phyloP scores from a whole-genome alignment of 2,113 vertebrate species.

The Sebastes schlegelii region DNA sequence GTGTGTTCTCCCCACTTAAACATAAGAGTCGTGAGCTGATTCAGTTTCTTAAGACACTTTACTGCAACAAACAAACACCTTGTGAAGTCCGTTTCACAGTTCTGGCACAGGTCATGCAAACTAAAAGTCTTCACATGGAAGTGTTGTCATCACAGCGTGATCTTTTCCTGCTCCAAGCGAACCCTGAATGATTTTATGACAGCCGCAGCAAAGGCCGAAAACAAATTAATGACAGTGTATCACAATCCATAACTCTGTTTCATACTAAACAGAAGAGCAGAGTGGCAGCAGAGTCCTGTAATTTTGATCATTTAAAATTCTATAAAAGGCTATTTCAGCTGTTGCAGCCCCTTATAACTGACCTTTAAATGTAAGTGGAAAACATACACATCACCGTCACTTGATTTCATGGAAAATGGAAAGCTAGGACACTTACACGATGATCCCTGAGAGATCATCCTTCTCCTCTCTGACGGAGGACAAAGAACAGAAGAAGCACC shows the following conservation, averaged over 20 bases:
- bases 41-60: not conserved
- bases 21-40: not conserved
- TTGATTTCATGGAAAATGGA: slow-evolving; percentile 50
- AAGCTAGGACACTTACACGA: slow-evolving; percentile 41
- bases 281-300: not conserved
- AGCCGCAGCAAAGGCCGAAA: not conserved
- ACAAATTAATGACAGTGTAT: slow-evolving; percentile 4
- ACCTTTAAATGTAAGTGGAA: slow-evolving; percentile 17
- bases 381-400: slow-evolving; percentile 15
- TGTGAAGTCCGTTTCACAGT: not conserved
- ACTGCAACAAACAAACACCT: not conserved
- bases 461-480: slow-evolving; percentile 29
- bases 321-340: not conserved
- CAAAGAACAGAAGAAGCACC: slow-evolving; percentile 56
- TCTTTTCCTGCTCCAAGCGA: not conserved
- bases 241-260: not conserved
- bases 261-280: not conserved
- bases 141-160: slow-evolving; percentile 2
- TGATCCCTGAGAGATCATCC: slow-evolving; percentile 49
- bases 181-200: not conserved
- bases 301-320: slow-evolving; percentile 12
- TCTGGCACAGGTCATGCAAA: slow-evolving; percentile 14
- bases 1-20: not conserved
- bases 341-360: not conserved
- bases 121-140: not conserved